A percentile compares a stretch with the other conserved stretches of the same genome.
Evolutionary conservation across 2,888 invertebrate genomes (phyloP).

Genomic region (Acleris cristana): DNA sequence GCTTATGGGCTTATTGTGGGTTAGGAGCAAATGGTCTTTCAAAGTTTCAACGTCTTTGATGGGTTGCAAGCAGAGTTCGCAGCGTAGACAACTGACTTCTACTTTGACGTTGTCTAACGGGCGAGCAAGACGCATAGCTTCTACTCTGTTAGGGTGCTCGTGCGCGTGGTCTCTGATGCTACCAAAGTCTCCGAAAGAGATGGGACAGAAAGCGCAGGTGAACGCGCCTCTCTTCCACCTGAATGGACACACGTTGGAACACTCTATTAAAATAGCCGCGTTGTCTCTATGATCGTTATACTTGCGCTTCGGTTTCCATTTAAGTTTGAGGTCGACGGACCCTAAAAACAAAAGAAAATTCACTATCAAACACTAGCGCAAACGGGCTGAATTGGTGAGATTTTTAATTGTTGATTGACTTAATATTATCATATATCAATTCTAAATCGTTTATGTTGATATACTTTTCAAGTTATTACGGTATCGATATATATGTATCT

Average conservation of each 20-base stretch:
- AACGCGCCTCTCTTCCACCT: conserved; percentile 70
- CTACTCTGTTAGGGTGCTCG: conserved; percentile 60
- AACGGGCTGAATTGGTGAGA: conserved; percentile 22
- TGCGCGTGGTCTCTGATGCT: conserved; percentile 57
- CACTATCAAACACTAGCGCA: conserved; percentile 49
- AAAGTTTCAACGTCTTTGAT: conserved; percentile 56
- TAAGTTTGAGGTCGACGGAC: conserved; percentile 54
- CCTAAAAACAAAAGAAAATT: conserved; percentile 76
- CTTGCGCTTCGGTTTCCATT: conserved; percentile 70
- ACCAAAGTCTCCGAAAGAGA: conserved; percentile 63
- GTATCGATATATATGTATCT: background rate
- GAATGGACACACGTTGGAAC: conserved; percentile 72
- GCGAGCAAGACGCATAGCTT: conserved; percentile 57
- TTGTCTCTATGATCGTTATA: conserved; percentile 75
- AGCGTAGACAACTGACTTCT: conserved; percentile 64
- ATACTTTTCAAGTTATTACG: background rate
- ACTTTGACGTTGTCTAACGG: conserved; percentile 61
- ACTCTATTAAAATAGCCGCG: conserved; percentile 69
- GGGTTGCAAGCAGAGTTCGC: conserved; percentile 58
- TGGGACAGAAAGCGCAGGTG: conserved; percentile 66
- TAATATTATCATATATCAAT: background rate
- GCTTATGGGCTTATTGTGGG: conserved; percentile 61
- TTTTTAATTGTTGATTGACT: background rate
- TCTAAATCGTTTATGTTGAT: background rate
- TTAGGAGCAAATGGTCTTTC: conserved; percentile 58